Percentiles rank a stretch among this genome's conserved stretches.
phyloP scores from a whole-genome alignment of 2,113 vertebrate species.

The Diglossa brunneiventris region DNA sequence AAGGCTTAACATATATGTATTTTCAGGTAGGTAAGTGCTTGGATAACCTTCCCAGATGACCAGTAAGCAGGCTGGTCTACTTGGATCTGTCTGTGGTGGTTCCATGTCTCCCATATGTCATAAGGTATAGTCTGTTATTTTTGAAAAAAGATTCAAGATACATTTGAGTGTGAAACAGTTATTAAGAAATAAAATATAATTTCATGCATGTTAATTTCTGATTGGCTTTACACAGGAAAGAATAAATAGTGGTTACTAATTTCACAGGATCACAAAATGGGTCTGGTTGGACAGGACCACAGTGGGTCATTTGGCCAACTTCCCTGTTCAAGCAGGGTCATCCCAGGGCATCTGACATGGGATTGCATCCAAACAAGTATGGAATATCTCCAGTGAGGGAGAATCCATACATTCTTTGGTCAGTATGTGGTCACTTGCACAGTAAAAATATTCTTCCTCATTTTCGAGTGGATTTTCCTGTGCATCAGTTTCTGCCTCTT shows the following conservation, averaged over 20 bases:
- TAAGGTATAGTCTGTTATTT: neutral
- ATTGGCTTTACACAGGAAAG: slow-evolving; percentile 12
- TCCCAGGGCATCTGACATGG: too few species aligned
- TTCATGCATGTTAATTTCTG: slow-evolving; percentile 21
- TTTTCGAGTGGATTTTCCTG: neutral
- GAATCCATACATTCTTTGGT: neutral
- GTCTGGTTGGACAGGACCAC: neutral
- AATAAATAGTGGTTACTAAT: neutral
- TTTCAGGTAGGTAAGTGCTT: neutral
- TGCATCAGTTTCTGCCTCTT: neutral
- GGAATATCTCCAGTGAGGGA: neutral
- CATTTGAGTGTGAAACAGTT: neutral
- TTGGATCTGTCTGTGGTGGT: neutral
- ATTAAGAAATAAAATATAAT: neutral
- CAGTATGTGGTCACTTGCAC: too few species aligned
- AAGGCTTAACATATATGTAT: neutral
- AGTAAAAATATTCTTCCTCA: neutral
- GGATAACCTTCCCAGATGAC: neutral
- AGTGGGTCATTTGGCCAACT: neutral
- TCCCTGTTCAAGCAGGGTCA: neutral
- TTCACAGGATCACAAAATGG: neutral
- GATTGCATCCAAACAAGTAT: neutral
- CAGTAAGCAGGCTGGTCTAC: neutral
- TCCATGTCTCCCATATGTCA: neutral
- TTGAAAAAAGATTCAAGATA: neutral